phyloP scores from a whole-genome alignment of 2,797 vertebrate genomes.

The Malacoctenus gilli region DNA sequence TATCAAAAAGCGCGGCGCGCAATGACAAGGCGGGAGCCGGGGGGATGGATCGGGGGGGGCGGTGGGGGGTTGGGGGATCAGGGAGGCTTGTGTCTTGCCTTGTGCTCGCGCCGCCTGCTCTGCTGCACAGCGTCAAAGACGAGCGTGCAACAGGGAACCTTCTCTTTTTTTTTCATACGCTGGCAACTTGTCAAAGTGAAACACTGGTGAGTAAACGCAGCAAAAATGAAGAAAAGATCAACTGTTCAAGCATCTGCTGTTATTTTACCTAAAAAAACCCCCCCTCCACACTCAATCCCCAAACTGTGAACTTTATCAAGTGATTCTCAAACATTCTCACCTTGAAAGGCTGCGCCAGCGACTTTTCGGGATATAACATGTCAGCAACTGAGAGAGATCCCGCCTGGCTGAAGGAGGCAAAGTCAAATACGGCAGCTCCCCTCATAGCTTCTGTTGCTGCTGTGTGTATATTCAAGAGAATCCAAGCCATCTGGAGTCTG shows the following conservation, averaged over 20 bases:
- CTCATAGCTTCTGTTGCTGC: slow-evolving; percentile 75
- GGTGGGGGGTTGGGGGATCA: slow-evolving; percentile 57
- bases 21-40: slow-evolving; percentile 51
- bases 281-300: slow-evolving; percentile 15
- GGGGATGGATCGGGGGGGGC: slow-evolving; percentile 52
- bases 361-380: slow-evolving; percentile 9
- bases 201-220: slow-evolving; percentile 15
- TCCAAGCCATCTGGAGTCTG: slow-evolving; percentile 82
- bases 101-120: slow-evolving; percentile 35
- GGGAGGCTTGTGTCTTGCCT: slow-evolving; percentile 47
- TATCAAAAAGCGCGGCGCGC: slow-evolving; percentile 52
- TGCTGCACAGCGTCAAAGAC: slow-evolving; percentile 61
- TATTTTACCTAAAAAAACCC: slow-evolving; percentile 46
- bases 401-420: slow-evolving; percentile 39
- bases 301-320: slow-evolving; percentile 2
- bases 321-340: slow-evolving; percentile 41
- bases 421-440: slow-evolving; percentile 73
- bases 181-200: slow-evolving; percentile 28
- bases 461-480: slow-evolving; percentile 73
- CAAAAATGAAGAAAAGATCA: too few relatives aligned
- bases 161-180: slow-evolving; percentile 8
- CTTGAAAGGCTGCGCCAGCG: slow-evolving; percentile 18
- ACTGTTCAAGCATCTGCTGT: slow-evolving; percentile 28
- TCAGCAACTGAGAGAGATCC: slow-evolving; percentile 28
- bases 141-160: slow-evolving; percentile 49